Evolutionary conservation across 2,888 invertebrate genomes (phyloP).

Genomic region (Erynnis tages): DNA sequence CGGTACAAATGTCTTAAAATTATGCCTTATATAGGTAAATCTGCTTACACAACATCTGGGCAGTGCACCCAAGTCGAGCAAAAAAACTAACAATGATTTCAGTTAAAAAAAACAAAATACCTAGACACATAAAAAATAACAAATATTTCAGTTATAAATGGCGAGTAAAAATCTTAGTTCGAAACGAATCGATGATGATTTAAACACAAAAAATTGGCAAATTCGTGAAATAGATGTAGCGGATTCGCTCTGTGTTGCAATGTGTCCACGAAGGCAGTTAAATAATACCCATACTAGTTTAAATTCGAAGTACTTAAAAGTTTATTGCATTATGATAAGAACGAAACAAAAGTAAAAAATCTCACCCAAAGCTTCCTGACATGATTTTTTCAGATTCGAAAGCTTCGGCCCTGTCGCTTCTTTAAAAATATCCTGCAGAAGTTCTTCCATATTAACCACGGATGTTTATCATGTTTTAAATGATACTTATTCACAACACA

Average conservation of each 20-base stretch:
- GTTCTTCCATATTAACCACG: slow-evolving; percentile 88
- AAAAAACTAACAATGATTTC: too few species aligned
- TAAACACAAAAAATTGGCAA: slow-evolving; percentile 2
- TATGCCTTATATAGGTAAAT: background rate
- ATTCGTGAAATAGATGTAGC: slow-evolving; percentile 15
- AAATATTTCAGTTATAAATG: too few species aligned
- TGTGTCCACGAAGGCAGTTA: background rate
- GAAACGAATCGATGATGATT: background rate
- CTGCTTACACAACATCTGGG: too few species aligned
- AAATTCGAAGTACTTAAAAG: too few species aligned
- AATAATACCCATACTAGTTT: too few species aligned
- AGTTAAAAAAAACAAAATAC: too few species aligned
- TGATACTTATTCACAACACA: background rate
- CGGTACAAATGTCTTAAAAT: too few species aligned
- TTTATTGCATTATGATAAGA: background rate
- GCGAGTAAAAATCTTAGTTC: too few species aligned
- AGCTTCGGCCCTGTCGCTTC: slow-evolving; percentile 92
- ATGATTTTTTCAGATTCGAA: slow-evolving; percentile 87
- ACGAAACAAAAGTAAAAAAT: slow-evolving; percentile 14
- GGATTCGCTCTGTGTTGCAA: background rate
- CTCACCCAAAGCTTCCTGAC: slow-evolving; percentile 93
- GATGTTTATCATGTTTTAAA: slow-evolving; percentile 31
- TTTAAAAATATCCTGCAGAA: slow-evolving; percentile 90
- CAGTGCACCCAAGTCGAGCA: too few species aligned
- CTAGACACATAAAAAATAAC: too few species aligned